Base-by-base conservation (phyloP, 1,140 invertebrate genomes). In the Coelopa frigida region DNA sequence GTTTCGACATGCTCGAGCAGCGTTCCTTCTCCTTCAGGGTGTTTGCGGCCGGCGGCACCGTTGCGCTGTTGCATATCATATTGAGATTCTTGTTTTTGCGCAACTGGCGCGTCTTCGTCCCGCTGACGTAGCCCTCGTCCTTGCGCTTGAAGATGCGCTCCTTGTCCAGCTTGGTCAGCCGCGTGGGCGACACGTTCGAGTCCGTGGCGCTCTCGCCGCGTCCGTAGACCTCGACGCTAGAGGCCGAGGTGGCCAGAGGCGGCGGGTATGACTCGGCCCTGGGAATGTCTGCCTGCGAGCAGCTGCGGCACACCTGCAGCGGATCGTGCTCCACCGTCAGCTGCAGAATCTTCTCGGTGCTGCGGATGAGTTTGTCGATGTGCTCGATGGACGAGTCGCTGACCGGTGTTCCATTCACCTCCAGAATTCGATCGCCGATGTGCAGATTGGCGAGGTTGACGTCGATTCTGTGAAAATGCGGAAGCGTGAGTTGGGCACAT, bases 391-490 rank as follows among this genome's bases (percentile, higher is more conserved):
- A 66, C 1, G 83, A 78, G 61, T 88, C 85, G 61, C 82, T 84
- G 0, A 93, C 83, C 3, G 88, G 85, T 1, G 85, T 81, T 1
- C 91, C 91, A 75, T 94, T 94, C 12, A 95, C 87, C 76, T 95
- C 91, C 38, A 94, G 72, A 48, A 95, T 92, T 62, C 82, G 76
- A 70, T 95, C 91, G 15, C 91, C 91, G 54, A 94, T 85, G 65
- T 89, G 89, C 27, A 92, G 73, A 11, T 87, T 83, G 75, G 90
- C 83, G 15, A 90, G 81, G 53, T 83, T 85, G 41, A 85, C 78
- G 59, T 91, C 86, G 53, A 92, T 77, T 61, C 89, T 92, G 70
- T 22, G 73, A 20, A 21, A 39, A 11, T 22, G 41, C 27, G 23
- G 5, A 20, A 29, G 40, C 22, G 24, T 24, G 14, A 14, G 12